Base-by-base conservation (phyloP, 2,888 invertebrate genomes). In the Pseudococcus longispinus region DNA sequence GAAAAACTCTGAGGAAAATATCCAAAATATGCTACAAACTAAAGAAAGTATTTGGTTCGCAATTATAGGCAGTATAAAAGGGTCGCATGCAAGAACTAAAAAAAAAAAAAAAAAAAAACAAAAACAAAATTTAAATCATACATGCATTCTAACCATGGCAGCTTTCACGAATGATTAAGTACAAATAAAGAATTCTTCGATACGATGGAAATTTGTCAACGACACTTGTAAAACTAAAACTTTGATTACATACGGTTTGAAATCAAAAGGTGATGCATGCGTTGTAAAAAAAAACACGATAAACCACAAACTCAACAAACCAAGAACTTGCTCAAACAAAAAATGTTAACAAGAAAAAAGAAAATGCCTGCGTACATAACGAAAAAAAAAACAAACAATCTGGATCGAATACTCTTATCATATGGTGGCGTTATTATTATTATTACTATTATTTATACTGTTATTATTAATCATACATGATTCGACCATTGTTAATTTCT, bases 401-500 rank as follows among this genome's bases (percentile, higher is more conserved):
- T n/a, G 37, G 15, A 46, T 51, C n/a, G 51, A 51, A 18, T 37
- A 74, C 77, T 32, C 37, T 60, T 80, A 85, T 86, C 86, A 86
- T 51, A 86, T 86, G 26, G 86, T 86, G 5, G 86, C 86, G 83
- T 87, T 87, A 37, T 87, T 87, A 51, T 87, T 87, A 42, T 87
- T 60, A 51, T 60, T 87, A 70, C 46, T 87, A 74, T 46, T 87
- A 46, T 83, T 87, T 32, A 44, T 87, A 32, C 20, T 87, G 70
- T 87, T 87, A 74, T 87, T 87, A 83, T 87, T 87, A 29, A 83
- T 83, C 74, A 87, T 87, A 70, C 83, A 83, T 26, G 83, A 55
- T 46, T 83, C 83, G 44, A 89, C 87, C 88, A 89, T 88, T 82
- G 88, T 89, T 37, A 89, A 88, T 88, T 90, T 89, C 88, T 94